A percentile compares a stretch with the other conserved stretches of the same genome.
Conservation (phyloP, 1,140 invertebrate species). For the Camponotus vicinus region DNA sequence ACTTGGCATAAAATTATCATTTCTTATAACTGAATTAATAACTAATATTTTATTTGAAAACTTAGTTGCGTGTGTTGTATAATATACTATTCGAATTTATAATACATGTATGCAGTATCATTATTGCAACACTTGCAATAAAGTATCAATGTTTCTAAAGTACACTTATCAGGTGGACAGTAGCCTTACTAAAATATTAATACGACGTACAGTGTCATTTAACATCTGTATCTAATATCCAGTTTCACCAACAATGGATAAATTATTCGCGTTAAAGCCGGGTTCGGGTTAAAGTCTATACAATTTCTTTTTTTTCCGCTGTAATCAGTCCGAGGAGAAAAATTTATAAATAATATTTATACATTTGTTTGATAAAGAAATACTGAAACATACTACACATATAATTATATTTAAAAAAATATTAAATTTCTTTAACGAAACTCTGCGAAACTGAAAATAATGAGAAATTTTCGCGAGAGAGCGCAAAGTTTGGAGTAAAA, state of each 20-base stretch:
- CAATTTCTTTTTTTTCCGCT: not conserved
- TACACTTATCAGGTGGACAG: slow-evolving; percentile 10
- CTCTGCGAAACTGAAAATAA: no score
- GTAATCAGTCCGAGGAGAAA: not conserved
- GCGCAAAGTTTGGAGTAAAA: not conserved
- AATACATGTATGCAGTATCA: not conserved
- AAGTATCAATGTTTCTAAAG: slow-evolving; percentile 16
- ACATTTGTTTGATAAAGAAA: not conserved
- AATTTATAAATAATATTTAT: not conserved
- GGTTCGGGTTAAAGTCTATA: not conserved
- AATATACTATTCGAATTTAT: not conserved
- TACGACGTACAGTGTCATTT: slow-evolving; percentile 17
- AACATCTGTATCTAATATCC: not conserved
- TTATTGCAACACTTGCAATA: not conserved
- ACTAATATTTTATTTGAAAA: slow-evolving; percentile 8
- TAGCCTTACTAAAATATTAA: slow-evolving; percentile 46
- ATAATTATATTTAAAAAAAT: not conserved
- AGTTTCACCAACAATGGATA: not conserved
- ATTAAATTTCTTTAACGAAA: not conserved
- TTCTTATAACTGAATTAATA: not conserved
- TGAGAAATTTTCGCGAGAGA: not conserved
- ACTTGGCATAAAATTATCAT: not conserved
- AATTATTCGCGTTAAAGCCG: not conserved
- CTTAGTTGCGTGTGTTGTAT: no score
- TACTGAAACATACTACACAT: not conserved